Conservation (phyloP, 2,797 vertebrate genomes). For the Enteromius fasciolatus region DNA sequence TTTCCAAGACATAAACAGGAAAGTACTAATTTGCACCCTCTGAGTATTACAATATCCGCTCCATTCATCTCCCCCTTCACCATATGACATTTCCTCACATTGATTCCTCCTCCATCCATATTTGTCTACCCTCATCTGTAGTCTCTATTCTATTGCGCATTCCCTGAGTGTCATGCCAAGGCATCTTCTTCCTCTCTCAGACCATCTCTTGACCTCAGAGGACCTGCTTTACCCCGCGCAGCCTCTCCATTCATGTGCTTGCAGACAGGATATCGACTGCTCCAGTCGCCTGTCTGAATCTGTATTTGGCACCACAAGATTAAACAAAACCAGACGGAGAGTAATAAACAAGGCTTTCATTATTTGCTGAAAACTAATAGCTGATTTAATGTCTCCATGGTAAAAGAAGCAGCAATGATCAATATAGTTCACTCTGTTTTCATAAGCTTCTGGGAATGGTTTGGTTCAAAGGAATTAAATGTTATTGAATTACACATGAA, state of each 20-base stretch:
- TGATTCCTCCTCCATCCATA: constrained; percentile 22
- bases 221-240: constrained; percentile 1
- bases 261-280: constrained; percentile 24
- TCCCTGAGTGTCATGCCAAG: background rate
- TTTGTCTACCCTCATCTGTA: constrained; percentile 23
- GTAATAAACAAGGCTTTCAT: constrained; percentile 29
- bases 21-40: background rate
- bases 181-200: background rate
- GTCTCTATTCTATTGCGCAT: constrained; percentile 12
- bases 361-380: background rate
- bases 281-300: constrained; percentile 18
- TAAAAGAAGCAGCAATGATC: background rate
- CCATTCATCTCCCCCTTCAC: constrained; percentile 21
- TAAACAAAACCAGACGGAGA: background rate
- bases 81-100: constrained; percentile 24
- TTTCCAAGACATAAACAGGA: background rate
- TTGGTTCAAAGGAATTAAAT: constrained; percentile 10
- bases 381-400: background rate
- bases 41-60: constrained; percentile 13
- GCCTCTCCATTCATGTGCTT: constrained; percentile 21
- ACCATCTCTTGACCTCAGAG: constrained; percentile 24
- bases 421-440: background rate
- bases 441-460: constrained; percentile 3
- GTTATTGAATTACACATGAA: constrained; percentile 2
- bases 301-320: constrained; percentile 3